Conservation (phyloP, 2,888 invertebrate genomes). For the Blera fallax region DNA sequence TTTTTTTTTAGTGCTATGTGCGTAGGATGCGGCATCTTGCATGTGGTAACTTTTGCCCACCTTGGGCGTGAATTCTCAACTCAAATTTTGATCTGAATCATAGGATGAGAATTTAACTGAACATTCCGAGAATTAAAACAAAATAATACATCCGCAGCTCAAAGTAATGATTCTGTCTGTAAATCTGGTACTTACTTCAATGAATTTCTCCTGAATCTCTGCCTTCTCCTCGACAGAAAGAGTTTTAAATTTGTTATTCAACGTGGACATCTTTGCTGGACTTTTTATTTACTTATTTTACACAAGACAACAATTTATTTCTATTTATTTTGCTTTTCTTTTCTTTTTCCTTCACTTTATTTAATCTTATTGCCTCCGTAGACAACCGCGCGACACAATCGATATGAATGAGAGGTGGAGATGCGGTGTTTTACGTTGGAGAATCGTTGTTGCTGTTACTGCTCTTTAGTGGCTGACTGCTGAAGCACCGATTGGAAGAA, state of each 20-base stretch:
- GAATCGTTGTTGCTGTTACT: conserved; percentile 26
- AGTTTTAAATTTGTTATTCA: conserved; percentile 79
- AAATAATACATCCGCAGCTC: neutral
- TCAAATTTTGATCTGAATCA: conserved; percentile 21
- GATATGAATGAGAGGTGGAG: conserved; percentile 55
- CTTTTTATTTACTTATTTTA: conserved; percentile 21
- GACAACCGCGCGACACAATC: conserved; percentile 63
- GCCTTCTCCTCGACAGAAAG: conserved; percentile 85
- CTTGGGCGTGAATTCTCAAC: conserved; percentile 54
- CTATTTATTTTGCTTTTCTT: conserved; percentile 20
- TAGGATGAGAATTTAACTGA: neutral
- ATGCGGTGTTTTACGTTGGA: conserved; percentile 35
- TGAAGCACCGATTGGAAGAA: conserved; percentile 26
- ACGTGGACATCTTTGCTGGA: conserved; percentile 50
- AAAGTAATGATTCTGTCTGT: neutral
- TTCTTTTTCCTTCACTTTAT: neutral
- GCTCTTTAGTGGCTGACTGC: neutral
- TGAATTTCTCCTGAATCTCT: conserved; percentile 90
- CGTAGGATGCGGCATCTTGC: conserved; percentile 63
- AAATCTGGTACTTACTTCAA: conserved; percentile 84
- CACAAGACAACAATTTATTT: conserved; percentile 39
- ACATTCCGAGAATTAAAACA: neutral
- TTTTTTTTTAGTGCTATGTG: conserved; percentile 9
- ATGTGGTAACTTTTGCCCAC: conserved; percentile 19
- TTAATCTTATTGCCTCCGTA: conserved; percentile 22